Conservation (phyloP, 2,797 vertebrate genomes). For the Gobio occitaniae region DNA sequence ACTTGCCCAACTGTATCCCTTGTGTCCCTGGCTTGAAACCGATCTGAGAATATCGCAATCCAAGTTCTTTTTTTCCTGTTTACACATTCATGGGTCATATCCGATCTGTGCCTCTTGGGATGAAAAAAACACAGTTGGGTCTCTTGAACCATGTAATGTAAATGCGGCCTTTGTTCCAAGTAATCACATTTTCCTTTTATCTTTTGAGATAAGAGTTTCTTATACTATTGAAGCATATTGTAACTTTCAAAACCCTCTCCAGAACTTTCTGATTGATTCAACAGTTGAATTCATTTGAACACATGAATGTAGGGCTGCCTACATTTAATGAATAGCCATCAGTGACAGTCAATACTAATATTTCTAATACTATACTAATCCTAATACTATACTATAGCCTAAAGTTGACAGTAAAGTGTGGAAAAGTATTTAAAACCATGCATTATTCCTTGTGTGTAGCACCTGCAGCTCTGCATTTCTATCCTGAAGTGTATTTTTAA, state of each 20-base stretch:
- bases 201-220: background rate
- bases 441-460: background rate
- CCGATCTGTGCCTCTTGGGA: background rate
- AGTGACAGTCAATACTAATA: background rate
- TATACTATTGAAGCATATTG: background rate
- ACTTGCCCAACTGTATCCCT: too few relatives aligned
- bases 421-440: background rate
- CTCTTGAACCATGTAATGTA: background rate
- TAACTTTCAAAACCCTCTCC: background rate
- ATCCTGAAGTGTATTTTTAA: background rate
- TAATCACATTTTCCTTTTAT: background rate
- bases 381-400: background rate
- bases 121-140: background rate
- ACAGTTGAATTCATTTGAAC: background rate
- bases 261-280: background rate
- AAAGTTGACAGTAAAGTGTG: background rate
- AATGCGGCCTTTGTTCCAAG: background rate
- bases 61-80: background rate
- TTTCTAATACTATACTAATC: background rate
- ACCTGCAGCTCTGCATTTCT: background rate
- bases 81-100: background rate
- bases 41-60: background rate
- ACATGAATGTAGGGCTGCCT: background rate
- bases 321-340: background rate
- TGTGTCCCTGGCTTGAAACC: background rate